A percentile compares a stretch with the other conserved stretches of the same genome.
Evolutionary conservation across 1,140 invertebrate species (phyloP).

Genomic region (Lethrus apterus): DNA sequence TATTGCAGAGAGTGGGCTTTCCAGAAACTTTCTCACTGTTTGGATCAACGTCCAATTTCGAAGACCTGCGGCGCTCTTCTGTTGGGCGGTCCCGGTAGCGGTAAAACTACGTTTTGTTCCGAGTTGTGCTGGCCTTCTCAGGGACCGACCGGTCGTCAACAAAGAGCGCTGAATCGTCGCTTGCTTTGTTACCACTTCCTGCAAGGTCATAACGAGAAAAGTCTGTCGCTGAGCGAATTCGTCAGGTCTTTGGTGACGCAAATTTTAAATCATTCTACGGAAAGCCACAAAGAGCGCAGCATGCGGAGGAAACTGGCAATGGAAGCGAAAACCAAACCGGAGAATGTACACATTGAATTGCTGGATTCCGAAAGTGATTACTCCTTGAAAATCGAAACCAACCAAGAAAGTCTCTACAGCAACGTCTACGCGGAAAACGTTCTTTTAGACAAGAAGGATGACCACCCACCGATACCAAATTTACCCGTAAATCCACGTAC

Average conservation of each 20-base stretch:
- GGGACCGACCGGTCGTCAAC: slow-evolving; percentile 57
- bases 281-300: slow-evolving; percentile 37
- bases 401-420: slow-evolving; percentile 34
- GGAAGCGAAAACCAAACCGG: slow-evolving; percentile 19
- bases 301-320: slow-evolving; percentile 32
- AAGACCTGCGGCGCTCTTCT: slow-evolving; percentile 76
- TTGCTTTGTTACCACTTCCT: slow-evolving; percentile 79
- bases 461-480: slow-evolving; percentile 51
- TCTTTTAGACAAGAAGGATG: slow-evolving; percentile 27
- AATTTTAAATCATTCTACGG: slow-evolving; percentile 56
- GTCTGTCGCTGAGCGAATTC: slow-evolving; percentile 73
- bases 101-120: slow-evolving; percentile 76
- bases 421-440: slow-evolving; percentile 33
- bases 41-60: slow-evolving; percentile 72
- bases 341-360: not conserved
- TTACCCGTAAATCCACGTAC: slow-evolving; percentile 55
- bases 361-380: slow-evolving; percentile 24
- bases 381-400: slow-evolving; percentile 21
- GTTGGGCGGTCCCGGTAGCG: slow-evolving; percentile 82
- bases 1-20: slow-evolving; percentile 91
- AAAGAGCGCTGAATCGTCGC: slow-evolving; percentile 64
- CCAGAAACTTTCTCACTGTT: slow-evolving; percentile 82
- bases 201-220: slow-evolving; percentile 55
- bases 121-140: slow-evolving; percentile 69
- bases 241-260: slow-evolving; percentile 78